A percentile compares a stretch with the other conserved stretches of the same genome.
These are phyloP conservation scores for Neodiprion fabricii DNA, from an alignment of 1,140 invertebrate species.

Conservation along the genomic window DNA sequence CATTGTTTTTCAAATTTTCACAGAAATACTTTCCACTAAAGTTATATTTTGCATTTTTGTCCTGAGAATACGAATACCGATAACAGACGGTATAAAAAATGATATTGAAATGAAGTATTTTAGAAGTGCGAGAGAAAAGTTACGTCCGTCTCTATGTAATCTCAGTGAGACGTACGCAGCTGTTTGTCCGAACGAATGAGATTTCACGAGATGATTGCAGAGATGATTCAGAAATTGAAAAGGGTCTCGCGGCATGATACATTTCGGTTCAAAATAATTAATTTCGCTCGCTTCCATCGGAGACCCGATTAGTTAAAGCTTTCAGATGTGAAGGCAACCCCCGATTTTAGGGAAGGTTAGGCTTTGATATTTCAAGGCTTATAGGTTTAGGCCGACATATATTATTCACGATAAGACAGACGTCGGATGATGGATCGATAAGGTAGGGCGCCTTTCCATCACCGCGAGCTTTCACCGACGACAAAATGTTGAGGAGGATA, in stretches of 20 bases:
- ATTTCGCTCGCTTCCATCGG: not conserved
- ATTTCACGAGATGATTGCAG: not conserved
- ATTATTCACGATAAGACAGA: slow-evolving; percentile 7
- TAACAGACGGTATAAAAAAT: no score
- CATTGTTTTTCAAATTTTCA: no score
- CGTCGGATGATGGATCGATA: slow-evolving; percentile 6
- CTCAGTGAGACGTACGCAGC: no score
- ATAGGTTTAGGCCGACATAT: slow-evolving; percentile 1
- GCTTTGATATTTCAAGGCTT: not conserved
- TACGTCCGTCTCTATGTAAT: no score
- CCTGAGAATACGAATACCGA: no score
- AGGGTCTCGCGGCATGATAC: not conserved
- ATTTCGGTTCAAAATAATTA: not conserved
- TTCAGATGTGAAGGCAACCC: not conserved
- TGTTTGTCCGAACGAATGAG: not conserved
- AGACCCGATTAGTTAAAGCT: slow-evolving; percentile 3
- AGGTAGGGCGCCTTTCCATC: not conserved
- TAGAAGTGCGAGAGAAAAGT: no score
- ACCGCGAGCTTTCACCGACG: slow-evolving; percentile 2
- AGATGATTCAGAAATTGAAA: not conserved
- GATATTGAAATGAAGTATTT: no score
- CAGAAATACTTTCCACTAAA: no score
- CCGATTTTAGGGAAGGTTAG: not conserved
- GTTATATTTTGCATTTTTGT: no score
- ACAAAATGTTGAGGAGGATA: not conserved